Conservation (phyloP, 2,797 vertebrate species). For the Onychomys leucogaster region DNA sequence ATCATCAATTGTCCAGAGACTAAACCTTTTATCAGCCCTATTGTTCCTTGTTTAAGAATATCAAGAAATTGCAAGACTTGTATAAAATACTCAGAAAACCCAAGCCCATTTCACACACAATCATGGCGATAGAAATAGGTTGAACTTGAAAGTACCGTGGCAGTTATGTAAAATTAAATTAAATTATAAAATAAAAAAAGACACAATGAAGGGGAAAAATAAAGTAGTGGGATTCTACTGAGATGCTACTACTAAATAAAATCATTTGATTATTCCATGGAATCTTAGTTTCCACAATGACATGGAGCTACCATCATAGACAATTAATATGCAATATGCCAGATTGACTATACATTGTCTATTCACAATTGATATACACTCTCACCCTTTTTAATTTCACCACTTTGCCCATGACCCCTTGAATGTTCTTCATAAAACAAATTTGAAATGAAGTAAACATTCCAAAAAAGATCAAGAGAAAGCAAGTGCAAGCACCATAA, state of each 20-base stretch:
- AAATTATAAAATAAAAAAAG: no score
- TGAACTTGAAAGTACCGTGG: not conserved
- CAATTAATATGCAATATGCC: not conserved
- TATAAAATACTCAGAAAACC: not conserved
- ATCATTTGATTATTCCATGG: not conserved
- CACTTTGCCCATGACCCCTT: not conserved
- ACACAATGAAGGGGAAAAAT: no score
- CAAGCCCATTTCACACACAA: not conserved
- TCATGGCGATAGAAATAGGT: not conserved
- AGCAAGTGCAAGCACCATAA: not conserved
- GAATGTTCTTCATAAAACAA: not conserved
- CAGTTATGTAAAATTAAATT: no score
- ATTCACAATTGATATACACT: not conserved
- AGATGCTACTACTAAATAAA: not conserved
- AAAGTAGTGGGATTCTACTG: not conserved
- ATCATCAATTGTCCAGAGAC: not conserved
- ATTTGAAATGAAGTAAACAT: not conserved
- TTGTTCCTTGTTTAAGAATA: not conserved
- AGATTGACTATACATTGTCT: not conserved
- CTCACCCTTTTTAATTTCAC: not conserved
- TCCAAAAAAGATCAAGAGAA: not conserved
- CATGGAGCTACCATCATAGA: accelerated
- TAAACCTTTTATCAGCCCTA: not conserved
- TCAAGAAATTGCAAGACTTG: not conserved
- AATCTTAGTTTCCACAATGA: not conserved